Percentiles rank a stretch among this genome's conserved stretches.
Evolutionary conservation across 2,888 invertebrate genomes (phyloP).

Genomic region (Drosophila cyrtoloma): DNA sequence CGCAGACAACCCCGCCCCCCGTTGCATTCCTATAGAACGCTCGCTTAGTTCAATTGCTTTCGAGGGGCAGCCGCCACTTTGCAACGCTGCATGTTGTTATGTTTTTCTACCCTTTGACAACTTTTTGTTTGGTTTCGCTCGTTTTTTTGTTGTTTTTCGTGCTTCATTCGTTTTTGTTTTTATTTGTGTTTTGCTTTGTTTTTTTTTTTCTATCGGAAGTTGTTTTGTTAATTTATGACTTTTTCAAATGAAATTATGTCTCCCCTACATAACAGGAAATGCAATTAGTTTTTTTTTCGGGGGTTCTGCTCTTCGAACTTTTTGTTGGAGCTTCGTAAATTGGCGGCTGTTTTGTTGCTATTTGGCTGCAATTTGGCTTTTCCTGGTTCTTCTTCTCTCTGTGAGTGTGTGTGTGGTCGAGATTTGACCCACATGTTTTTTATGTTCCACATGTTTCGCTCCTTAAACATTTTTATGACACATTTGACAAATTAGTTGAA

Average conservation of each 20-base stretch:
- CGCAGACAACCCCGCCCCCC: not conserved
- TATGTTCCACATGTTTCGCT: slow-evolving; percentile 19
- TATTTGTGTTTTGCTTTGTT: slow-evolving; percentile 18
- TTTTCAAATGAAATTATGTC: slow-evolving; percentile 65
- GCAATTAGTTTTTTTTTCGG: slow-evolving; percentile 72
- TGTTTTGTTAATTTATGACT: slow-evolving; percentile 77
- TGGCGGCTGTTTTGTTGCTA: slow-evolving; percentile 44
- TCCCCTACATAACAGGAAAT: slow-evolving; percentile 67
- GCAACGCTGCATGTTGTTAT: slow-evolving; percentile 29
- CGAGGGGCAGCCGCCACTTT: slow-evolving; percentile 34
- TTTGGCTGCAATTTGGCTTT: slow-evolving; percentile 16
- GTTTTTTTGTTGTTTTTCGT: slow-evolving; percentile 50
- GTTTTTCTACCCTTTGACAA: slow-evolving; percentile 62
- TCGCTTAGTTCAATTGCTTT: slow-evolving; percentile 33
- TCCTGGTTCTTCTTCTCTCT: slow-evolving; percentile 15
- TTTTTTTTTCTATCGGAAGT: slow-evolving; percentile 73
- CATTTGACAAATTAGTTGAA: slow-evolving; percentile 77
- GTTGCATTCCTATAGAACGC: slow-evolving; percentile 27
- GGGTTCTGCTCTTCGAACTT: slow-evolving; percentile 39
- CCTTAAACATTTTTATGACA: slow-evolving; percentile 59
- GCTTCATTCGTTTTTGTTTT: slow-evolving; percentile 58
- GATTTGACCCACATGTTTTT: slow-evolving; percentile 56
- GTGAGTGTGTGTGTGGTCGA: slow-evolving; percentile 36
- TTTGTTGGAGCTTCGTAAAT: slow-evolving; percentile 42
- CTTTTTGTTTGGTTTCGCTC: slow-evolving; percentile 47